Conservation (phyloP, 2,888 invertebrate genomes). For the Leptinotarsa haldemani region DNA sequence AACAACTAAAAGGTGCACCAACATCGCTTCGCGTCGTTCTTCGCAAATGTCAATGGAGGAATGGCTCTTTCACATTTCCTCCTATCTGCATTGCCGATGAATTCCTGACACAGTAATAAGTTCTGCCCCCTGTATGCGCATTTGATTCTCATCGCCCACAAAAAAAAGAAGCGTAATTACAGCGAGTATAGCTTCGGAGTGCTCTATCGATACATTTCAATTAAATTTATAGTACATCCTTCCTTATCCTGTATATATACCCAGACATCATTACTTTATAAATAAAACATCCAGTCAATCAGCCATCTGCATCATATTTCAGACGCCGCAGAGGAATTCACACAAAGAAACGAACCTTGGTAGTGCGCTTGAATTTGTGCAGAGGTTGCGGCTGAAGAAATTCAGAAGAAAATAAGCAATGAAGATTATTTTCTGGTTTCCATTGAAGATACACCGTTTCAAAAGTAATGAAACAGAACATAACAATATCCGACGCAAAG, state of each 20-base stretch:
- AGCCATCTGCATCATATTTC: constrained; percentile 50
- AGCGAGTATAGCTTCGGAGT: constrained; percentile 49
- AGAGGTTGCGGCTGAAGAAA: background rate
- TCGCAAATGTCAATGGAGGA: no score
- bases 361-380: constrained; percentile 8
- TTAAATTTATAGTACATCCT: constrained; percentile 58
- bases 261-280: constrained; percentile 54
- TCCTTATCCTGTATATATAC: constrained; percentile 53
- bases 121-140: constrained; percentile 13
- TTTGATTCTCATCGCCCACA: constrained; percentile 8
- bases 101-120: background rate
- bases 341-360: constrained; percentile 41
- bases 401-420: background rate
- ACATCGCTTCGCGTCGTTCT: no score
- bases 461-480: no score
- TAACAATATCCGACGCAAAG: no score
- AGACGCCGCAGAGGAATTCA: constrained; percentile 42
- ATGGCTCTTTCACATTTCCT: background rate
- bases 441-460: background rate
- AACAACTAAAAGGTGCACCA: no score
- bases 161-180: constrained; percentile 32
- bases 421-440: background rate
- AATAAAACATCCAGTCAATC: constrained; percentile 52
- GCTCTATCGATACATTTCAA: constrained; percentile 60
- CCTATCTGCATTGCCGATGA: background rate